Percentiles rank a stretch among this genome's conserved stretches.
These are phyloP conservation scores for Leptinotarsa tumamoca DNA, from an alignment of 2,888 invertebrate genomes.

Conservation along the genomic window DNA sequence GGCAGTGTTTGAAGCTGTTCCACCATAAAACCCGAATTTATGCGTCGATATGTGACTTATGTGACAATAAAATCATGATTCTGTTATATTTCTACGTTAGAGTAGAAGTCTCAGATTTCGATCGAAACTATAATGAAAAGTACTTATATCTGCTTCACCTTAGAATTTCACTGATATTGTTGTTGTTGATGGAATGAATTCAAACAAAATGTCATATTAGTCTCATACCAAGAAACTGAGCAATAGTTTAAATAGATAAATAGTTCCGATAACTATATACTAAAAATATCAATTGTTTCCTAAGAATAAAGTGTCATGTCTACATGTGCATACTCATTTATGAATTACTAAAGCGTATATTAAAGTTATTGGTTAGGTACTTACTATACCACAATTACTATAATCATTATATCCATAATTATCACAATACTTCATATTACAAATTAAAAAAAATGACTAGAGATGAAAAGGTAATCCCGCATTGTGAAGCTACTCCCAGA, in stretches of 20 bases:
- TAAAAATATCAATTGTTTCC: slow-evolving; percentile 36
- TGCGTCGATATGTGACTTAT: too few relatives aligned
- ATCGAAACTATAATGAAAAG: too few relatives aligned
- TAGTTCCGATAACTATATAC: slow-evolving; percentile 23
- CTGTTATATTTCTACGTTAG: too few relatives aligned
- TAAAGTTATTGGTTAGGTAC: slow-evolving; percentile 36
- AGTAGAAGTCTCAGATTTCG: too few relatives aligned
- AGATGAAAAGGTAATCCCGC: slow-evolving; percentile 39
- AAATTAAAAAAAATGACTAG: slow-evolving; percentile 46
- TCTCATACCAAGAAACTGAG: slow-evolving; percentile 21
- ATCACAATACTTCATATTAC: slow-evolving; percentile 52
- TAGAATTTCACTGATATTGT: too few relatives aligned
- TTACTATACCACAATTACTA: slow-evolving; percentile 45
- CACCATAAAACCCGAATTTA: too few relatives aligned
- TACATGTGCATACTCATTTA: slow-evolving; percentile 53
- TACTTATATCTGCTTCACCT: too few relatives aligned
- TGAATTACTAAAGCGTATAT: slow-evolving; percentile 42
- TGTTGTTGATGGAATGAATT: too few relatives aligned
- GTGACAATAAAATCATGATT: too few relatives aligned
- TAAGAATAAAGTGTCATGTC: slow-evolving; percentile 51
- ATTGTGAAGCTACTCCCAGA: slow-evolving; percentile 3
- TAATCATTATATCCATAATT: slow-evolving; percentile 53
- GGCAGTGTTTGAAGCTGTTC: too few relatives aligned
- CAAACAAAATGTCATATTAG: neutral
- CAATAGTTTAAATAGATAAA: slow-evolving; percentile 19